A percentile compares a stretch with the other conserved stretches of the same genome.
phyloP scores from a whole-genome alignment of 2,888 invertebrate genomes.

The Drosophila pegasa region DNA sequence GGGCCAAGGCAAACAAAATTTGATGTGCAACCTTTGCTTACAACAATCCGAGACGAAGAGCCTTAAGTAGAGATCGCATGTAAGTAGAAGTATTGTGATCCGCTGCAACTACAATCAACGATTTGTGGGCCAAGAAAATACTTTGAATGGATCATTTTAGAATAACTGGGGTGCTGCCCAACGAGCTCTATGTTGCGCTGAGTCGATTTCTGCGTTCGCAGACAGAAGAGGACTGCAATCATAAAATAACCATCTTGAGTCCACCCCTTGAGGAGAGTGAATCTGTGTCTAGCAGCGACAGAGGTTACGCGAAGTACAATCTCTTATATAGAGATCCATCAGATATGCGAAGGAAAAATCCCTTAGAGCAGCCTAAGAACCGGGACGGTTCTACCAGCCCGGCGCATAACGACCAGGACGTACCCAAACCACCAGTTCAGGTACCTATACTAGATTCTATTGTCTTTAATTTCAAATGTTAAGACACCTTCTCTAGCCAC shows the following conservation, averaged over 20 bases:
- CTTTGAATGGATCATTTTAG: constrained; percentile 23
- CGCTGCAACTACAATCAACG: background rate
- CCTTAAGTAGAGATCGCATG: constrained; percentile 19
- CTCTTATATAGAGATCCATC: background rate
- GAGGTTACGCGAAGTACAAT: background rate
- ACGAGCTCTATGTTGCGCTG: constrained; percentile 40
- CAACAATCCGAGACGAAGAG: background rate
- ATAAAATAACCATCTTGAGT: background rate
- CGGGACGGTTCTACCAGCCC: background rate
- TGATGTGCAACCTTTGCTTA: constrained; percentile 18
- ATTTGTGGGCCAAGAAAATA: background rate
- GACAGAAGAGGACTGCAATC: background rate
- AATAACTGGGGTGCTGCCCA: constrained; percentile 33
- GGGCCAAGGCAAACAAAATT: constrained; percentile 30
- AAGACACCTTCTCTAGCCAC: background rate
- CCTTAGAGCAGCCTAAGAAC: background rate
- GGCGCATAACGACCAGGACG: constrained; percentile 12
- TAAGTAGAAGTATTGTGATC: constrained; percentile 32
- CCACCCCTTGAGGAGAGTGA: background rate
- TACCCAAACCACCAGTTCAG: background rate
- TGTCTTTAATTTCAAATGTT: no score
- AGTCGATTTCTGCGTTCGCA: constrained; percentile 28
- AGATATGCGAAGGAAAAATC: constrained; percentile 12
- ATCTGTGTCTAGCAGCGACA: background rate
- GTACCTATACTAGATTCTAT: background rate